Base-by-base conservation (phyloP, 2,113 vertebrate species). In the Lampris incognitus region DNA sequence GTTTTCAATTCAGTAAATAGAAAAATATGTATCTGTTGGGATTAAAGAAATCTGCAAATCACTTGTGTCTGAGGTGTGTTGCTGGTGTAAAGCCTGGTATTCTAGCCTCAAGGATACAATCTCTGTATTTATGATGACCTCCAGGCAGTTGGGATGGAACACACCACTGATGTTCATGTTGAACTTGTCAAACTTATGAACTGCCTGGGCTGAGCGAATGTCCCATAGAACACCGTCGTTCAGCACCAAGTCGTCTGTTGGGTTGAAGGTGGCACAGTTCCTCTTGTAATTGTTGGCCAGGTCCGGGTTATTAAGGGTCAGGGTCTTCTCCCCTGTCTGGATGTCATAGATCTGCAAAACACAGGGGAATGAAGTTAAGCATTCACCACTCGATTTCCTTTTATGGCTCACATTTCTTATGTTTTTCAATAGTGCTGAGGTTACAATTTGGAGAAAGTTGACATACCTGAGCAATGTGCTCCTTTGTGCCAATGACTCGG, bases 101-200 rank as follows among this genome's bases (percentile, higher is more conserved):
- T 13, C 0, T 44, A n/a, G 4, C 10, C 39, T 49, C n/a, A 80
- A 96, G 96, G 97, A 99, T 99, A 99, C 98, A 70, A 99, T 99
- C 89, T 99, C 98, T 2, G 98, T 99, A 89, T 99, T 99, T 60
- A 99, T 92, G 92, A 99, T 99, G 91, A 99, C 96, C 87, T 99
- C 98, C 55, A 97, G 91, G 66, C 97, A 94, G 46, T 99, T 99
- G 51, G 98, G 98, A 88, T 99, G 98, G 86, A 99, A 99, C 73
- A 99, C 98, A 0, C 98, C 98, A 74, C 98, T 99, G 95, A 99
- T 99, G 89, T 98, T 99, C 98, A 99, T 99, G 94, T 99, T 99
- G 95, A 99, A 99, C 88, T 99, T 99, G 93, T 99, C 98, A 85
- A 99, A 99, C 91, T 99, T 99, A 92, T 99, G 98, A 81, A 99